phyloP scores from a whole-genome alignment of 2,888 invertebrate genomes.

The Habroteleia sp. region DNA sequence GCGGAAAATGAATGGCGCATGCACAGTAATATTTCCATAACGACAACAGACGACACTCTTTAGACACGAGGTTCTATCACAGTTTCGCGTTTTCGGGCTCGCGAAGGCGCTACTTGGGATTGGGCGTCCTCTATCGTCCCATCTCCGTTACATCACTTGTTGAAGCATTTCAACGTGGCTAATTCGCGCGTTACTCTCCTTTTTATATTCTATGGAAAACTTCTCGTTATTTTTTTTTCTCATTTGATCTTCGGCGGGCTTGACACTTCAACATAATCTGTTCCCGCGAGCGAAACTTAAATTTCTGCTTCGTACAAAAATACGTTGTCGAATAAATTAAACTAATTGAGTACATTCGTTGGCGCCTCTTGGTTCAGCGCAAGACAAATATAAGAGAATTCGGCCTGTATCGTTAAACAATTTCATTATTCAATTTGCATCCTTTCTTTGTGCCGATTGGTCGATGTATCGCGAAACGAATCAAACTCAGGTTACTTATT shows the following conservation, averaged over 20 bases:
- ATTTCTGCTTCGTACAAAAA: slow-evolving; percentile 22
- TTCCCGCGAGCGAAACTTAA: slow-evolving; percentile 13
- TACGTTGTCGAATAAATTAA: slow-evolving; percentile 33
- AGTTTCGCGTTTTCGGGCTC: slow-evolving; percentile 71
- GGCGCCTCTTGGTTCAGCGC: neutral
- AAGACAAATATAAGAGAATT: neutral
- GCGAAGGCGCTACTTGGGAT: slow-evolving; percentile 56
- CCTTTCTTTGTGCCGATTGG: neutral
- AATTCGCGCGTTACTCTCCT: slow-evolving; percentile 3
- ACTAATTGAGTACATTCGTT: slow-evolving; percentile 12
- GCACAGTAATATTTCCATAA: slow-evolving; percentile 56
- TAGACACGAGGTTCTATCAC: slow-evolving; percentile 79
- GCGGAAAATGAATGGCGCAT: slow-evolving; percentile 59
- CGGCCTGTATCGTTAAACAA: neutral
- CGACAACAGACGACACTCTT: slow-evolving; percentile 65
- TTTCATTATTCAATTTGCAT: neutral
- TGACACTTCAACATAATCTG: slow-evolving; percentile 16
- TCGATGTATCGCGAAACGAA: slow-evolving; percentile 18
- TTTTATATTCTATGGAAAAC: neutral
- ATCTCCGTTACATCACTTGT: slow-evolving; percentile 23
- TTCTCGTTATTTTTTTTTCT: slow-evolving; percentile 10
- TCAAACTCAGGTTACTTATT: slow-evolving; percentile 8
- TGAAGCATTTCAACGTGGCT: slow-evolving; percentile 16
- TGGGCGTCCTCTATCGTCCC: slow-evolving; percentile 26
- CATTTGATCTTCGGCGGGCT: slow-evolving; percentile 46